A percentile compares a stretch with the other conserved stretches of the same genome.
Conservation (phyloP, 2,797 vertebrate species). For the Sphenopsis melanotis region DNA sequence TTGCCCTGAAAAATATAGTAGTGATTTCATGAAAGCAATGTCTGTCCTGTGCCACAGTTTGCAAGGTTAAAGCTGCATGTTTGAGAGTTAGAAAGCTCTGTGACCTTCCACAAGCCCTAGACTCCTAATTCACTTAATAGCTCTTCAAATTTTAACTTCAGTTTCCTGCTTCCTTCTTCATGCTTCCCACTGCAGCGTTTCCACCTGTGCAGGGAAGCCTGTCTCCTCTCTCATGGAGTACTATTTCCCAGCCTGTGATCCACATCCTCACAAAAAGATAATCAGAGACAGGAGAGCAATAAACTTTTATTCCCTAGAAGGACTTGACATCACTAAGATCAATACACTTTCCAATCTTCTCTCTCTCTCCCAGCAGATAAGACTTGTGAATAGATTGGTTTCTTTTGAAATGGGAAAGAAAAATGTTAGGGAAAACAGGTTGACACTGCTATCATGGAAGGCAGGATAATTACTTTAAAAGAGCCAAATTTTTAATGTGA, state of each 20-base stretch:
- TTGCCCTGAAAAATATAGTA: not conserved
- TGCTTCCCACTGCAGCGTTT: not conserved
- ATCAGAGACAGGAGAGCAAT: not conserved
- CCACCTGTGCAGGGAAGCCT: not conserved
- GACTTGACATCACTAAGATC: not conserved
- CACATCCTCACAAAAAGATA: not conserved
- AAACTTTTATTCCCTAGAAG: not conserved
- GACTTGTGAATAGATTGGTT: not conserved
- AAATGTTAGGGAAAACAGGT: not conserved
- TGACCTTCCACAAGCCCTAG: not conserved
- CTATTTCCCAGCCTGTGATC: not conserved
- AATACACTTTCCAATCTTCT: not conserved
- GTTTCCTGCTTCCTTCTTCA: not conserved
- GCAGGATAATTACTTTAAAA: not conserved
- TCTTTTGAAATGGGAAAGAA: not conserved
- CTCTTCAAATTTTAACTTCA: not conserved
- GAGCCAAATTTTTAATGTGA: not conserved
- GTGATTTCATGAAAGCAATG: not conserved
- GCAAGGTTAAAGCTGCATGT: constrained; percentile 1
- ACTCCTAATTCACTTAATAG: not conserved
- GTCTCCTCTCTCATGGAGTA: not conserved
- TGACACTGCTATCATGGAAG: not conserved
- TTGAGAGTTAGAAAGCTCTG: not conserved
- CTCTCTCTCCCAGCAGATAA: not conserved
- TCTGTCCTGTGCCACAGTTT: not conserved